phyloP scores from a whole-genome alignment of 2,797 vertebrate genomes.

The Melanogrammus aeglefinus region DNA sequence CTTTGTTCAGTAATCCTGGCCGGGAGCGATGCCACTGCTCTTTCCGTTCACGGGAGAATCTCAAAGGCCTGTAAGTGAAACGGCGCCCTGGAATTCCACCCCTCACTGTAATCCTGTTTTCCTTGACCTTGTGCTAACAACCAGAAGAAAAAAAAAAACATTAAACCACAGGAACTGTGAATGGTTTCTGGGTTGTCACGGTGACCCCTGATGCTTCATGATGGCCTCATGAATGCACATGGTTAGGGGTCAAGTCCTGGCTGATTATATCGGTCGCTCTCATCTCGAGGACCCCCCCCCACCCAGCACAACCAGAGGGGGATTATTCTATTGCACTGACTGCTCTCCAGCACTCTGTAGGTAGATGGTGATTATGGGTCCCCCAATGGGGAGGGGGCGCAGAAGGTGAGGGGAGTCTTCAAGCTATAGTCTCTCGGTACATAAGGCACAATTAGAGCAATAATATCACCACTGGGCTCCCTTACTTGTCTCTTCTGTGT shows the following conservation, averaged over 20 bases:
- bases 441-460: neutral
- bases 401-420: neutral
- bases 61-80: constrained; percentile 45
- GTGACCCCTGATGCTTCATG: neutral
- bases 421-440: neutral
- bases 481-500: neutral
- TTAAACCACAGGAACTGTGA: neutral
- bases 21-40: constrained; percentile 42
- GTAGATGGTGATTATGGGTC: too few relatives aligned
- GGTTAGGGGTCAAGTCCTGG: neutral
- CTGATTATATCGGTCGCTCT: too few relatives aligned
- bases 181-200: neutral
- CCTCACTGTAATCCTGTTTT: constrained; percentile 56
- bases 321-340: too few relatives aligned
- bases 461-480: neutral
- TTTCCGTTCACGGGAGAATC: constrained; percentile 51
- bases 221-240: neutral
- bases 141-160: constrained; percentile 41
- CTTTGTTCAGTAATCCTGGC: constrained; percentile 68
- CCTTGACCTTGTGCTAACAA: constrained; percentile 55
- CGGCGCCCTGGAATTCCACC: constrained; percentile 48
- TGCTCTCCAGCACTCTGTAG: too few relatives aligned
- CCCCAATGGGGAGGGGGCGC: neutral
- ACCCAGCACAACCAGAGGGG: too few relatives aligned
- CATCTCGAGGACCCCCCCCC: too few relatives aligned